Evolutionary conservation across 2,888 invertebrate species (phyloP).

Genomic region (Melangyna quadrimaculata): DNA sequence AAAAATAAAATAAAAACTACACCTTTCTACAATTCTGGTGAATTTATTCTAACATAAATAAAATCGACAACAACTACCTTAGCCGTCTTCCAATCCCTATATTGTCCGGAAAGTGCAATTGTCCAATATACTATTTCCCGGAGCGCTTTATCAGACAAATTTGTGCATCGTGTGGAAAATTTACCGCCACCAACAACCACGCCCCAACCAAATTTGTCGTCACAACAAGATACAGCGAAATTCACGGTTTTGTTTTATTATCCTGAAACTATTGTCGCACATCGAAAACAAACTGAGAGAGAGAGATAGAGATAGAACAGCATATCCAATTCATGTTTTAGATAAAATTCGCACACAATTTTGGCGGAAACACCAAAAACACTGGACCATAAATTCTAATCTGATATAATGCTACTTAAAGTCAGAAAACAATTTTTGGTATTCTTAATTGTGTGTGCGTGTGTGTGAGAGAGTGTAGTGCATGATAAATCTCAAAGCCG

Average conservation of each 20-base stretch:
- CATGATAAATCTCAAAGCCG: constrained; percentile 26
- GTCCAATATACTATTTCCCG: constrained; percentile 44
- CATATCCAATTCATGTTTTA: neutral
- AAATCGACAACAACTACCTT: neutral
- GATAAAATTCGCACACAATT: constrained; percentile 23
- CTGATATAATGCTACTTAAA: constrained; percentile 55
- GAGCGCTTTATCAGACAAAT: constrained; percentile 38
- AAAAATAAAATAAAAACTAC: too few relatives aligned
- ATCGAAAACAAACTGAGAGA: neutral
- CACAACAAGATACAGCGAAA: constrained; percentile 21
- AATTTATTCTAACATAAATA: neutral
- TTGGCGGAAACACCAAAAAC: constrained; percentile 49
- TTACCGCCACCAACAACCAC: constrained; percentile 24
- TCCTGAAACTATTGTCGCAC: neutral
- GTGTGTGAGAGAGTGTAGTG: neutral
- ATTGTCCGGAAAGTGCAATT: constrained; percentile 37
- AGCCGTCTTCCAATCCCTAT: constrained; percentile 20
- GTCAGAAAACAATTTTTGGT: constrained; percentile 40
- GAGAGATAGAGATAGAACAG: neutral
- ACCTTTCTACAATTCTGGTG: too few relatives aligned
- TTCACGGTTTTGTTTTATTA: constrained; percentile 29
- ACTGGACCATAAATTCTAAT: constrained; percentile 54
- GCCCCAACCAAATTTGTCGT: constrained; percentile 31
- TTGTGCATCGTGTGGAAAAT: constrained; percentile 47
- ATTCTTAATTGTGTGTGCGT: neutral